Base-by-base conservation (phyloP, 30 jellyfish, hydroid and myxozoan genomes). In the Cassiopea andromeda region DNA sequence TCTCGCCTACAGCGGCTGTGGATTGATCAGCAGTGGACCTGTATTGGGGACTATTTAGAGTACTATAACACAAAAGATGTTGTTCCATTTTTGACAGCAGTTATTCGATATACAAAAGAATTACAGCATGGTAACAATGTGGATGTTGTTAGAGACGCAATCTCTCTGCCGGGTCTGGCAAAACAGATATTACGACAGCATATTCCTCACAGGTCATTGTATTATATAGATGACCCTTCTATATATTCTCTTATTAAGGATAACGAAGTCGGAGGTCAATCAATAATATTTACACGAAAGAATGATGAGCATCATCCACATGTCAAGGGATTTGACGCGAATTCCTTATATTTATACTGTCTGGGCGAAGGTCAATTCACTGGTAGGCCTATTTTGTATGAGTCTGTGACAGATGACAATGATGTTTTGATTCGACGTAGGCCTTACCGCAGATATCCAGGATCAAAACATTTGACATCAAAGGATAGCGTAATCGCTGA, bases 241-340 rank as follows among this genome's bases (percentile, higher is more conserved):
- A 16, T 38, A 3, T 16, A 27, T 8, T 1, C 44, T 38, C 1
- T 7, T 0, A 1, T 82, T 0, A 12, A 38, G 7, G 7, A 27
- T 7, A 46, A 58, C 19, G 88, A 80, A 43, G 78, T 80, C 43
- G 88, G 88, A 1, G 88, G 88, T 2, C 88, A 80, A 12, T 80
- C 88, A 0, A 80, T 80, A 0, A 46, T 80, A 0, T 57, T 59
- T 44, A 80, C 80, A n/a, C 17, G 88, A 0, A 59, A 59, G 58
- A 80, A 80, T 8, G 64, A 45, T 38, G 47, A 6, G 19, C 18
- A 58, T 0, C 87, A 78, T 54, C 87, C 87, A 1, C 50, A 10
- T 38, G 16, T 80, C 0, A 49, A 48, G 14, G 88, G 88, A 4
- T 80, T 48, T 59, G 78, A 80, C 43, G 74, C 78, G 0, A 57